Conservation (phyloP, 2,888 invertebrate genomes). For the Orthosia gracilis region DNA sequence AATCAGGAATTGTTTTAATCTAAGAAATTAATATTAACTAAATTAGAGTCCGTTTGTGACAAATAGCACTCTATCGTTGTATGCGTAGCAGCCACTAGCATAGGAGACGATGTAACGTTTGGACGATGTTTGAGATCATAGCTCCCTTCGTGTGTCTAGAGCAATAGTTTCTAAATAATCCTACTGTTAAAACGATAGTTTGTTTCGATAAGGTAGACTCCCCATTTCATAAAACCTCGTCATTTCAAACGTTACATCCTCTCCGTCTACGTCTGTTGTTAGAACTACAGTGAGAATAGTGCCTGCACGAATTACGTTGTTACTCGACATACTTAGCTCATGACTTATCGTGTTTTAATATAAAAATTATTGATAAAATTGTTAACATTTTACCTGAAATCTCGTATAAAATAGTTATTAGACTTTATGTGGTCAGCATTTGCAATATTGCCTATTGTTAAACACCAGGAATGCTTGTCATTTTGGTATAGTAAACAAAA, state of each 20-base stretch:
- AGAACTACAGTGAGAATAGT: conserved; percentile 79
- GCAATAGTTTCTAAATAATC: neutral
- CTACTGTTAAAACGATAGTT: neutral
- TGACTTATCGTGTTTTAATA: conserved; percentile 55
- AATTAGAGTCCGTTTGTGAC: conserved; percentile 24
- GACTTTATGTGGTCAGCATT: conserved; percentile 40
- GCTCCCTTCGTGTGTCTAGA: neutral
- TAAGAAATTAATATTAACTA: conserved; percentile 47
- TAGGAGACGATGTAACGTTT: conserved; percentile 15
- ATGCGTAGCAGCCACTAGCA: conserved; percentile 21
- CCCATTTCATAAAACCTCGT: neutral
- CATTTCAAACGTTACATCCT: conserved; percentile 18
- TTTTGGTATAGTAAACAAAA: conserved; percentile 27
- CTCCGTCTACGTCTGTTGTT: conserved; percentile 48
- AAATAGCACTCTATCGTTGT: conserved; percentile 22
- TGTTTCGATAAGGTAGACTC: neutral
- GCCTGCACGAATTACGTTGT: conserved; percentile 74
- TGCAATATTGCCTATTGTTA: conserved; percentile 43
- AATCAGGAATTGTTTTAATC: conserved; percentile 61
- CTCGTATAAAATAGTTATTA: conserved; percentile 50
- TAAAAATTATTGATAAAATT: conserved; percentile 48
- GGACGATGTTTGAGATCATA: neutral
- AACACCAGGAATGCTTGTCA: conserved; percentile 46
- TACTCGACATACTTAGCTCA: conserved; percentile 61
- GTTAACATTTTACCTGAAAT: conserved; percentile 55